A percentile compares a stretch with the other conserved stretches of the same genome.
Evolutionary conservation across 2,797 vertebrate genomes (phyloP).

Genomic region (Mionectes olivaceus): DNA sequence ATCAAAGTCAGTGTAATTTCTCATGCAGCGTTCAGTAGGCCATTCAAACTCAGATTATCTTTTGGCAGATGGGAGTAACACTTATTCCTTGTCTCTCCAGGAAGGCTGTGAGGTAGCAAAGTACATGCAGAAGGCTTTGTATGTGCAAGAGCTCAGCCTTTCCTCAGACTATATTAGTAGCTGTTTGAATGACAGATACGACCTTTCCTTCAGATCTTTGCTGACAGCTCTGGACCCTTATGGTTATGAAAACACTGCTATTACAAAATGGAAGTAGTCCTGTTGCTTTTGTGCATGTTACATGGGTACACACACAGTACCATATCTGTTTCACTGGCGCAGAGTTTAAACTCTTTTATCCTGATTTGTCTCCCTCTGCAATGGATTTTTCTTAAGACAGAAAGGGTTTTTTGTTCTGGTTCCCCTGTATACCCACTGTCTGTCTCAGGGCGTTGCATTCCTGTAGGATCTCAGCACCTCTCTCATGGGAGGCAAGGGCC

Average conservation of each 20-base stretch:
- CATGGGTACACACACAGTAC: background rate
- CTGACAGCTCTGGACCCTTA: background rate
- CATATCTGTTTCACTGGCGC: background rate
- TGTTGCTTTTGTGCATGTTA: background rate
- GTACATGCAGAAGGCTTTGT: background rate
- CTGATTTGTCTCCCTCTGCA: background rate
- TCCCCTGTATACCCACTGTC: background rate
- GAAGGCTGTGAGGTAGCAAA: background rate
- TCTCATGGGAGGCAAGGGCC: background rate
- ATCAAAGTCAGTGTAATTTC: background rate
- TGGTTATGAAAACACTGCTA: background rate
- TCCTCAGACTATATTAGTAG: background rate
- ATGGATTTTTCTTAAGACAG: background rate
- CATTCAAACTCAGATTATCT: background rate
- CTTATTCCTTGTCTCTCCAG: background rate
- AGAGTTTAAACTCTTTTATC: background rate
- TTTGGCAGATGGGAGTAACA: background rate
- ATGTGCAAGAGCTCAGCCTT: background rate
- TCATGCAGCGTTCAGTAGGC: background rate
- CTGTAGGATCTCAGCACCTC: background rate
- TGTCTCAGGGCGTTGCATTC: background rate
- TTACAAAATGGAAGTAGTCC: background rate
- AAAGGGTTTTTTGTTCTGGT: background rate
- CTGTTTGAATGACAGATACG: background rate
- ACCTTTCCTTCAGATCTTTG: conserved; percentile 14